Evolutionary conservation across 2,113 vertebrate genomes (phyloP).

Genomic region (Origma solitaria): DNA sequence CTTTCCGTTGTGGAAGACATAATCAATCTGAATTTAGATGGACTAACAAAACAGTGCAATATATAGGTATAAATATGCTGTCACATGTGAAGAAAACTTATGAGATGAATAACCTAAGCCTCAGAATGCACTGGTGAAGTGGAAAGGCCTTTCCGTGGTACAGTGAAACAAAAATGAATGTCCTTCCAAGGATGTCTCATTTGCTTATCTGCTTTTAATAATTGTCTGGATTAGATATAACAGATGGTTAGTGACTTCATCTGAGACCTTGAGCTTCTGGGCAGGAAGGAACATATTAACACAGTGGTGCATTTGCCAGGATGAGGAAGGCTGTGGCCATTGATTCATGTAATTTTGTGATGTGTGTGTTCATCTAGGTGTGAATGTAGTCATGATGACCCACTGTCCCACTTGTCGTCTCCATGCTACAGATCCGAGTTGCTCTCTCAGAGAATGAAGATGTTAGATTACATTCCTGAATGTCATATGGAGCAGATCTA

Average conservation of each 20-base stretch:
- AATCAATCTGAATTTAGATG: slow-evolving; percentile 40
- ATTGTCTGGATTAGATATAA: neutral
- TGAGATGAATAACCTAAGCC: neutral
- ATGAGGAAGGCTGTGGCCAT: neutral
- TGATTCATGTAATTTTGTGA: neutral
- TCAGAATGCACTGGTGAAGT: neutral
- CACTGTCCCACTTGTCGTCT: neutral
- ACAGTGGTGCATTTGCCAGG: neutral
- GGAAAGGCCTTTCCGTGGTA: neutral
- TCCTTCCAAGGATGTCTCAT: slow-evolving; percentile 17
- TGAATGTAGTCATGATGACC: neutral
- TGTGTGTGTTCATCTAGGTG: neutral
- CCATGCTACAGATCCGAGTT: neutral
- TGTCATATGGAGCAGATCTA: neutral
- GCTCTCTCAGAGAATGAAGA: neutral
- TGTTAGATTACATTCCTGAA: neutral
- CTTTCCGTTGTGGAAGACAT: slow-evolving; percentile 1
- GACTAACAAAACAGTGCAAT: slow-evolving; percentile 10
- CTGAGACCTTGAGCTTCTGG: neutral
- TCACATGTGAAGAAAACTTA: slow-evolving; percentile 20
- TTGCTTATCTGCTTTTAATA: slow-evolving; percentile 19
- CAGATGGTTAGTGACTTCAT: neutral
- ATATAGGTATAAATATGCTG: neutral
- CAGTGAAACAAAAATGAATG: neutral
- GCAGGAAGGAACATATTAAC: neutral